These are phyloP conservation scores for Phenganax marumi DNA, from an alignment of 92 coral and sea anemone species.

Conservation along the genomic window DNA sequence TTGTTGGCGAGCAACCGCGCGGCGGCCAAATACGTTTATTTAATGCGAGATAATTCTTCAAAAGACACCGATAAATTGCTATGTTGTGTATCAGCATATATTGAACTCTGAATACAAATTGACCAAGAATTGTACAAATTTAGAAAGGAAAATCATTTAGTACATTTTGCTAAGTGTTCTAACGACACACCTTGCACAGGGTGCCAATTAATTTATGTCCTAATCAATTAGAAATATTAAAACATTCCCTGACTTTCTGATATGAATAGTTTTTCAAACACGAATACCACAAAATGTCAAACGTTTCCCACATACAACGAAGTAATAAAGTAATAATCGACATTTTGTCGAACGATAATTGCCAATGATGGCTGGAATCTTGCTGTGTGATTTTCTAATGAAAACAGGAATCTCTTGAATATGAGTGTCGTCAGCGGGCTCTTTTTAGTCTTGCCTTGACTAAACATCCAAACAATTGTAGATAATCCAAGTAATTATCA, in stretches of 20 bases:
- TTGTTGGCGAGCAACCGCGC: slow-evolving; percentile 38
- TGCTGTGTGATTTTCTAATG: slow-evolving; percentile 46
- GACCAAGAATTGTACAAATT: slow-evolving; percentile 6
- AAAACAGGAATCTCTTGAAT: slow-evolving; percentile 43
- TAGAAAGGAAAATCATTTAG: background rate
- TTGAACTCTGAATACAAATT: slow-evolving; percentile 17
- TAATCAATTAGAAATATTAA: slow-evolving; percentile 1
- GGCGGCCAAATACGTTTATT: slow-evolving; percentile 50
- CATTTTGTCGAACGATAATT: slow-evolving; percentile 47
- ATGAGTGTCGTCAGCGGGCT: slow-evolving; percentile 36
- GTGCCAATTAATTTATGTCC: slow-evolving; percentile 16
- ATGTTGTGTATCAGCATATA: slow-evolving; percentile 26
- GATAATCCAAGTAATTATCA: slow-evolving; percentile 52
- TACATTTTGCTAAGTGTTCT: background rate
- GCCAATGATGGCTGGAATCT: slow-evolving; percentile 48
- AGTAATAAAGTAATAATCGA: slow-evolving; percentile 45
- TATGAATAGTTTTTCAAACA: slow-evolving; percentile 3
- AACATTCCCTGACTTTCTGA: background rate
- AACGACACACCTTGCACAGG: slow-evolving; percentile 14
- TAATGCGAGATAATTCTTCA: slow-evolving; percentile 48
- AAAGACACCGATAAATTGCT: slow-evolving; percentile 45
- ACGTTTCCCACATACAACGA: slow-evolving; percentile 30
- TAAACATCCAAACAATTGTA: slow-evolving; percentile 46
- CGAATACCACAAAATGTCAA: slow-evolving; percentile 3
- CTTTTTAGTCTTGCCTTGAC: slow-evolving; percentile 46